Conservation (phyloP, 1,140 invertebrate genomes). For the Macrostomum lignano region DNA sequence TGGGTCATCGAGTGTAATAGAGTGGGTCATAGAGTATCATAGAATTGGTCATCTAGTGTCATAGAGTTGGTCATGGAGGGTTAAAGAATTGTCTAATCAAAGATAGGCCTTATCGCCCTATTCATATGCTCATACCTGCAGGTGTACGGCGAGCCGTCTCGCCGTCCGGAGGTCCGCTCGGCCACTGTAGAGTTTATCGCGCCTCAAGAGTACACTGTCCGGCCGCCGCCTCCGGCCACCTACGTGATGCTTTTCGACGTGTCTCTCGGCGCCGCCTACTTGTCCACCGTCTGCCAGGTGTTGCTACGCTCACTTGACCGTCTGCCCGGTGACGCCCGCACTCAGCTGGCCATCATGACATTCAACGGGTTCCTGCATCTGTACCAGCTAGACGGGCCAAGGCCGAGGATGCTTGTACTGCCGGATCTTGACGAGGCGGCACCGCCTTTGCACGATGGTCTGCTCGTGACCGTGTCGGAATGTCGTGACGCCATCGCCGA, state of each 20-base stretch:
- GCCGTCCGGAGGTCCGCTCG: conserved; percentile 70
- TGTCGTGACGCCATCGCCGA: too few relatives aligned
- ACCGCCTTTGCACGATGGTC: too few relatives aligned
- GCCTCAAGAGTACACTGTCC: conserved; percentile 81
- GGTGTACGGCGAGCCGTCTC: conserved; percentile 53
- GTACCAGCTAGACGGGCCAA: conserved; percentile 65
- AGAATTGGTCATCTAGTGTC: too few relatives aligned
- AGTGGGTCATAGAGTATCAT: too few relatives aligned
- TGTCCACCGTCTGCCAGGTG: too few relatives aligned
- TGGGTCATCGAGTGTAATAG: too few relatives aligned
- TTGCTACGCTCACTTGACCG: too few relatives aligned
- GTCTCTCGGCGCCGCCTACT: too few relatives aligned
- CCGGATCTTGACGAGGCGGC: too few relatives aligned
- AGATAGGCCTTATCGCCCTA: not conserved
- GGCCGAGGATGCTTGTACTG: too few relatives aligned
- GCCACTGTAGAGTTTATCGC: conserved; percentile 96
- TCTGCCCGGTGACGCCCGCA: conserved; percentile 66
- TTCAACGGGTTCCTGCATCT: conserved; percentile 72
- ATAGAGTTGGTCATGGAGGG: too few relatives aligned
- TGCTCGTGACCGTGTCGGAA: too few relatives aligned
- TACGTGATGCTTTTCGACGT: conserved; percentile 87
- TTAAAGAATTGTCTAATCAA: not conserved
- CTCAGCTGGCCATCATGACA: conserved; percentile 71
- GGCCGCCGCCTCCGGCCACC: conserved; percentile 81
- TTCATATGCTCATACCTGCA: not conserved